Base-by-base conservation (phyloP, 1,140 invertebrate genomes). In the Panagrolaimus sp. region DNA sequence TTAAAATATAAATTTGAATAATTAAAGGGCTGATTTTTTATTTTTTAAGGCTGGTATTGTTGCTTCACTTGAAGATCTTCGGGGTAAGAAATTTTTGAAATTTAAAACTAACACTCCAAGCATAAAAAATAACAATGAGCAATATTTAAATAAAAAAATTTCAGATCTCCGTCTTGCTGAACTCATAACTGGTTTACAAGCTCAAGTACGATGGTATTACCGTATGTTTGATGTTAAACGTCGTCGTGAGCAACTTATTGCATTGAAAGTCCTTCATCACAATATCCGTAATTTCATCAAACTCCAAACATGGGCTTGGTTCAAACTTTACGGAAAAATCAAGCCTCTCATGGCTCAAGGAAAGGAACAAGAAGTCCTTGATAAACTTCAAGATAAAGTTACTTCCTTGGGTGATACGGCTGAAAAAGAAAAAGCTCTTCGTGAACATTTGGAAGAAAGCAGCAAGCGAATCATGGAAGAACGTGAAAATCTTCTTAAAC, bases 1-100 rank as follows among this genome's bases (percentile, higher is more conserved):
- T 67, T 10, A 32, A 45, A 62, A 0, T 72, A 6, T 28, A 12
- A 15, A 24, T 75, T 65, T 6, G 5, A 26, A 12, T 24, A 2
- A 24, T 2, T 17, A 24, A 15, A 55, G n/a, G n/a, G n/a, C n/a
- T n/a, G n/a, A 28, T 45, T 72, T 32, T n/a, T 55, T 46, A 84
- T 98, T 98, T 91, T 99, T 98, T 92, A 91, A 94, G 83, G 96
- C 96, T 83, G 96, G 96, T 90, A 93, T 98, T 82, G 87, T 99
- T 87, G 96, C 96, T 93, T 92, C 94, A 86, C 93, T 99, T 89
- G 96, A 99, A 88, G 96, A 99, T 87, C 88, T 98, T 86, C 92
- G 96, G 89, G 96, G 99, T 86, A 93, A 97, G 83, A 91, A 93
- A 86, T 87, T 99, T n/a, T n/a, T n/a, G n/a, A n/a, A 95, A 95